Evolutionary conservation across 2,113 vertebrate genomes (phyloP).

Genomic region (Thalassoma bifasciatum): DNA sequence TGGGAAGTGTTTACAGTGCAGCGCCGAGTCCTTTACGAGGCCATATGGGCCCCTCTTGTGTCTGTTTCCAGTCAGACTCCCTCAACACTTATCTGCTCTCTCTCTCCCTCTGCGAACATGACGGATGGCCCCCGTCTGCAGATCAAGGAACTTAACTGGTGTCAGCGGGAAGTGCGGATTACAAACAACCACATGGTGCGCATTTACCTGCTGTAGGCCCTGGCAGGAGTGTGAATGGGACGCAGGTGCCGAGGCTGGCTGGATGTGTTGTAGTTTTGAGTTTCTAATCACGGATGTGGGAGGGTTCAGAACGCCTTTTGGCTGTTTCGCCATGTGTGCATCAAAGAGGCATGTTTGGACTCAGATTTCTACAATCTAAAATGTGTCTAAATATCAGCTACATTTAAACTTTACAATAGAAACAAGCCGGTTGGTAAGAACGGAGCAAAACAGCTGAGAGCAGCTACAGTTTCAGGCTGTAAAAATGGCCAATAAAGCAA

Average conservation of each 20-base stretch:
- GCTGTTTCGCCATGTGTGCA: too few relatives aligned
- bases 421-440: too few relatives aligned
- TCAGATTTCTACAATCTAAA: too few relatives aligned
- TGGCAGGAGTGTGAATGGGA: slow-evolving; percentile 10
- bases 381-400: too few relatives aligned
- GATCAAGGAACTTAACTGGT: slow-evolving; percentile 53
- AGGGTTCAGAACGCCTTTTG: neutral
- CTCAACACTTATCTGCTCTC: slow-evolving; percentile 64
- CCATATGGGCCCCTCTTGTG: slow-evolving; percentile 28
- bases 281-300: neutral
- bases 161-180: slow-evolving; percentile 39
- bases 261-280: neutral
- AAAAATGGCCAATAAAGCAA: too few relatives aligned
- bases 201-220: slow-evolving; percentile 42
- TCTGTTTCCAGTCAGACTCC: slow-evolving; percentile 76
- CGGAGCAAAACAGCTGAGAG: too few relatives aligned
- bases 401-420: too few relatives aligned
- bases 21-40: slow-evolving; percentile 52
- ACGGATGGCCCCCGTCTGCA: slow-evolving; percentile 52
- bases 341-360: too few relatives aligned
- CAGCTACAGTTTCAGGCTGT: too few relatives aligned
- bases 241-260: neutral
- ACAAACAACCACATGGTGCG: slow-evolving; percentile 53
- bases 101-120: slow-evolving; percentile 53
- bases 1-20: slow-evolving; percentile 70